Percentiles rank a stretch among this genome's conserved stretches.
Evolutionary conservation across 2,888 invertebrate species (phyloP).

Genomic region (Hesperia comma): DNA sequence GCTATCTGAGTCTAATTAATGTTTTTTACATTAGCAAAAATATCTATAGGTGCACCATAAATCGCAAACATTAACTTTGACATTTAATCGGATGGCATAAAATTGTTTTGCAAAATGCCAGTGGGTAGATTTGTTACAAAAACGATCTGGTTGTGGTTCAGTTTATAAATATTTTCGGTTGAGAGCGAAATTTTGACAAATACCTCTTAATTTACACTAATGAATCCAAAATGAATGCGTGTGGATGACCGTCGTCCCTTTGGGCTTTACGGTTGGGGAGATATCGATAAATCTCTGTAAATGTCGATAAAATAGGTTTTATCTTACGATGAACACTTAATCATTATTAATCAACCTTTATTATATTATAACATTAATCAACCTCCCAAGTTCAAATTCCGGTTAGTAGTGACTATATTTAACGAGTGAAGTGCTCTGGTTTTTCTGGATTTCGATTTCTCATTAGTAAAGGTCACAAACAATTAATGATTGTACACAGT

Average conservation of each 20-base stretch:
- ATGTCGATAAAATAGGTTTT: slow-evolving; percentile 32
- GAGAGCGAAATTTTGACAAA: slow-evolving; percentile 76
- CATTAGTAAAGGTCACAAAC: too few relatives aligned
- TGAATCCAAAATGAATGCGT: slow-evolving; percentile 78
- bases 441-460: too few relatives aligned
- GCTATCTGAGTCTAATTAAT: slow-evolving; percentile 74
- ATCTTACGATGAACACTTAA: too few relatives aligned
- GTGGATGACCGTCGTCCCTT: slow-evolving; percentile 62
- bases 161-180: slow-evolving; percentile 77
- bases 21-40: slow-evolving; percentile 73
- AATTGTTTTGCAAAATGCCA: slow-evolving; percentile 48
- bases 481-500: too few relatives aligned
- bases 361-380: too few relatives aligned
- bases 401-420: too few relatives aligned
- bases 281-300: slow-evolving; percentile 1
- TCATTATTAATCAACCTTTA: too few relatives aligned
- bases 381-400: too few relatives aligned
- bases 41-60: slow-evolving; percentile 65
- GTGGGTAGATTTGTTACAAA: slow-evolving; percentile 50
- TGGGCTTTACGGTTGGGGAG: neutral
- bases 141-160: slow-evolving; percentile 59
- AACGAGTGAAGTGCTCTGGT: too few relatives aligned
- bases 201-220: slow-evolving; percentile 82
- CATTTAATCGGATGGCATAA: slow-evolving; percentile 58
- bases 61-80: slow-evolving; percentile 69